Conservation (phyloP, 1,140 invertebrate genomes). For the Diorhabda elongata region DNA sequence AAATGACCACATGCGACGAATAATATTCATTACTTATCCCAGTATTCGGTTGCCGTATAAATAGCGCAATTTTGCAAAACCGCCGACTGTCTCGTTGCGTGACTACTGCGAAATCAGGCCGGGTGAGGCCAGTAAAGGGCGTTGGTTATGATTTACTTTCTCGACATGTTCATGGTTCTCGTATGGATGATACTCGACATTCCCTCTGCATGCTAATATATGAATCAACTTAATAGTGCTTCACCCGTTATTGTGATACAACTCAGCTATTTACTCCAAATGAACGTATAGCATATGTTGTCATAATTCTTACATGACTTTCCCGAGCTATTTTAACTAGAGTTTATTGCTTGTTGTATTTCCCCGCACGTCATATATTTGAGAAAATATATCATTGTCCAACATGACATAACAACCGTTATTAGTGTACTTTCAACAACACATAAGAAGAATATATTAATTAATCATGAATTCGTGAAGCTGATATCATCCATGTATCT, state of each 20-base stretch:
- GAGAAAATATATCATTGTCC: too few relatives aligned
- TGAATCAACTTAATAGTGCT: slow-evolving; percentile 14
- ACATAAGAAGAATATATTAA: too few relatives aligned
- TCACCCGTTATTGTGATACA: slow-evolving; percentile 14
- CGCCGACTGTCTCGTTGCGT: background rate
- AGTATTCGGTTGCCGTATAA: background rate
- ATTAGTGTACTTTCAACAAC: too few relatives aligned
- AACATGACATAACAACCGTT: too few relatives aligned
- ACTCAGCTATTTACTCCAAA: background rate
- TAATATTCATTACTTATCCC: background rate
- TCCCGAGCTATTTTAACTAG: background rate
- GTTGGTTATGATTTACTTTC: slow-evolving; percentile 1
- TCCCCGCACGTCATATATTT: too few relatives aligned
- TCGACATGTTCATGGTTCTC: slow-evolving; percentile 6
- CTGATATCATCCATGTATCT: too few relatives aligned
- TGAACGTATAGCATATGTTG: background rate
- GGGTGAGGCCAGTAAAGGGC: background rate
- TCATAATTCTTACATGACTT: slow-evolving; percentile 2
- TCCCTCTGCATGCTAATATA: background rate
- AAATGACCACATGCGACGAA: background rate
- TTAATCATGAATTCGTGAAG: too few relatives aligned
- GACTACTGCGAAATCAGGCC: background rate
- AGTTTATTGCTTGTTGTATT: too few relatives aligned
- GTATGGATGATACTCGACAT: slow-evolving; percentile 7
- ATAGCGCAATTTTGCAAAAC: background rate